Conservation (phyloP, 2,797 vertebrate species). For the Setipinna tenuifilis region DNA sequence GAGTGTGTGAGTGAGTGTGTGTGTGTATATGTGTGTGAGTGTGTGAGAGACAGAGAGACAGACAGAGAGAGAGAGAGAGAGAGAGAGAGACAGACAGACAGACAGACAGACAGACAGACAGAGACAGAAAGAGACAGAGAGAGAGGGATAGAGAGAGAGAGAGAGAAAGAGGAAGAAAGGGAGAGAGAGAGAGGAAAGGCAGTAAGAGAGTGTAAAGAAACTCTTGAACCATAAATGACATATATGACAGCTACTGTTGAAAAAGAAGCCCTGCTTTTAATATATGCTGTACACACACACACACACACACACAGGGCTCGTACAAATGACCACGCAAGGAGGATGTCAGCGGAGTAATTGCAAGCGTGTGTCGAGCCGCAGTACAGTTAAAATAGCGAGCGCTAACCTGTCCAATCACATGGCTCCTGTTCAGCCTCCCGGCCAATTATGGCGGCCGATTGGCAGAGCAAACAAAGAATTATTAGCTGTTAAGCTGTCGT, state of each 20-base stretch:
- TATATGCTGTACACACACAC: conserved; percentile 15
- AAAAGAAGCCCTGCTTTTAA: conserved; percentile 31
- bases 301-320: background rate
- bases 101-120: no score
- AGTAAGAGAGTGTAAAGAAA: background rate
- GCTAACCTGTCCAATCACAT: conserved; percentile 82
- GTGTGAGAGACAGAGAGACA: no score
- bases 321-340: background rate
- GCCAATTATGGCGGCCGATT: conserved; percentile 87
- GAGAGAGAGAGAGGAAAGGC: no score
- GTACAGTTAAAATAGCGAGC: conserved; percentile 71
- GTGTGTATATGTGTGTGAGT: background rate
- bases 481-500: conserved; percentile 82
- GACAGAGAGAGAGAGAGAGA: no score
- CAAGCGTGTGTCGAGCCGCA: conserved; percentile 65
- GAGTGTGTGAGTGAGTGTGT: background rate
- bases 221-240: background rate
- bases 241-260: background rate
- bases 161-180: no score
- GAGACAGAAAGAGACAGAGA: no score
- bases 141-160: no score
- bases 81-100: no score
- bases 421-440: conserved; percentile 78
- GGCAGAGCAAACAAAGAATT: conserved; percentile 94
- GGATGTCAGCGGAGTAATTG: conserved; percentile 56